Base-by-base conservation (phyloP, 1,140 invertebrate species). In the Microplitis mediator region DNA sequence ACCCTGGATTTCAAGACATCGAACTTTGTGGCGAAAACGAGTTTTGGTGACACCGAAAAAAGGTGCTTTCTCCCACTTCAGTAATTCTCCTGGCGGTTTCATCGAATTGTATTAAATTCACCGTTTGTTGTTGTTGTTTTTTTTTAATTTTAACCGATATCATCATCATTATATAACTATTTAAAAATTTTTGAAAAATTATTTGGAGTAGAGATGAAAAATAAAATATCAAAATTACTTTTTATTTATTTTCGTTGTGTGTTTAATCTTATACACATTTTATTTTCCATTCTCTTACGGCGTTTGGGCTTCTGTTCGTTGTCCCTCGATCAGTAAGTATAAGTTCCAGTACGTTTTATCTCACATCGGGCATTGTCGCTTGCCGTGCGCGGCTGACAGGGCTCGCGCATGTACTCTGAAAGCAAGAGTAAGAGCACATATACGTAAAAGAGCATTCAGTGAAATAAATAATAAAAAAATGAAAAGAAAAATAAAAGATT, bases 291-390 rank as follows among this genome's bases (percentile, higher is more conserved):
- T 45, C 39, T 45, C 39, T 45, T 45, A 11, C 8, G 6, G 39
- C 39, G 39, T 45, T 45, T 45, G 39, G 39, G 39, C 39, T 45
- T 45, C 39, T 45, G 39, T 45, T 45, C 11, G 13, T 39, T 63
- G 32, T 63, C 31, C 58, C 14, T 61, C 58, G 39, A 45, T 45
- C 39, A 45, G 39, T 45, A 11, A 45, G 8, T 45, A 45, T 45
- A 45, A 45, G 39, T 45, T 45, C 39, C 39, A 45, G 62, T 36
- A 31, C 39, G 61, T 72, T 72, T 85, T 86, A 85, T 85, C 85
- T 86, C 77, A 76, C 78, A 86, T 85, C 85, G 77, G 77, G 83
- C 78, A 86, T 84, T 85, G 82, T 85, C 82, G 82, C 80, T 86
- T 81, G 84, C 82, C 39, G 5, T 45, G 39, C 70, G 77, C 78